Conservation (phyloP, 2,113 vertebrate genomes). For the Tachysurus fulvidraco region DNA sequence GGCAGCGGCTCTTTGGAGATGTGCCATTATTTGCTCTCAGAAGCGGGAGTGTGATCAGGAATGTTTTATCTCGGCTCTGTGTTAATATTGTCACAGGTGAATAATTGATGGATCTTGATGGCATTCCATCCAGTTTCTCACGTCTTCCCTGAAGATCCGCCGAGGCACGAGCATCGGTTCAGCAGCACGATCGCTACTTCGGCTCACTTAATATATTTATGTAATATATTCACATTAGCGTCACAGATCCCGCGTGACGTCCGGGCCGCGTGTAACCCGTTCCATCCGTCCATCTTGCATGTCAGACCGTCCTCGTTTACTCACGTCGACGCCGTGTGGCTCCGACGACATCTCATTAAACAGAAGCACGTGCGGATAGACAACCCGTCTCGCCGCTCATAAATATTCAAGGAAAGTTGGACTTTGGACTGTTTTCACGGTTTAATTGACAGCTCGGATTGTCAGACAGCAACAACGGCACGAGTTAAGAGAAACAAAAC, state of each 20-base stretch:
- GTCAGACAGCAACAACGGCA: not conserved
- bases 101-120: constrained; percentile 49
- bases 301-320: not conserved
- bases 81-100: constrained; percentile 52
- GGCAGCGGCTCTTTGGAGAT: constrained; percentile 20
- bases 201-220: not conserved
- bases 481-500: not conserved
- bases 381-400: not conserved
- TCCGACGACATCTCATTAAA: not conserved
- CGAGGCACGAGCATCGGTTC: not conserved
- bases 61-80: constrained; percentile 40
- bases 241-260: not conserved
- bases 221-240: not conserved
- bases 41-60: constrained; percentile 48
- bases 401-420: constrained; percentile 27
- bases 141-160: not conserved
- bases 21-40: constrained; percentile 43
- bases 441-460: constrained; percentile 40
- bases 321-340: not conserved
- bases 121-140: constrained; percentile 1
- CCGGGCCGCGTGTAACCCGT: not conserved
- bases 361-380: not conserved
- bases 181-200: not conserved
- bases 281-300: not conserved
- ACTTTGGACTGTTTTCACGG: constrained; percentile 3